A percentile compares a stretch with the other conserved stretches of the same genome.
These are phyloP conservation scores for Bubalus kerabau DNA, from an alignment of 2,113 vertebrate species.

Conservation along the genomic window DNA sequence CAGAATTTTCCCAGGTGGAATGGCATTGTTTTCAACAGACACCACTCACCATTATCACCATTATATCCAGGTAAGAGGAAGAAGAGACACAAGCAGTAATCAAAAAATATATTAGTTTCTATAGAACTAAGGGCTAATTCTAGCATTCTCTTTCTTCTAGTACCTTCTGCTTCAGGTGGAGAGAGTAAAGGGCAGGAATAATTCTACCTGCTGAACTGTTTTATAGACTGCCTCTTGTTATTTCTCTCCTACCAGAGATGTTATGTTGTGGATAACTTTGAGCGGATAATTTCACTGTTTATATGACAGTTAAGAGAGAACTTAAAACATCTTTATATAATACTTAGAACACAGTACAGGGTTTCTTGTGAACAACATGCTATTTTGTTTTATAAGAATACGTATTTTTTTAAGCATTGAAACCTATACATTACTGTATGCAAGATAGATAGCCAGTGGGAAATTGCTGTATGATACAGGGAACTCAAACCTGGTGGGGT, in stretches of 20 bases:
- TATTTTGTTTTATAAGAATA: conserved; percentile 22
- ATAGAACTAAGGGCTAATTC: neutral
- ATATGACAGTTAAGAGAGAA: conserved; percentile 8
- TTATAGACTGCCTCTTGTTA: conserved; percentile 6
- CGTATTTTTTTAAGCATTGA: neutral
- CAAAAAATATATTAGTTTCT: conserved; percentile 13
- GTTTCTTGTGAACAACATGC: neutral
- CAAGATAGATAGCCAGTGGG: neutral
- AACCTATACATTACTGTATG: neutral
- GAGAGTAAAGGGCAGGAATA: neutral
- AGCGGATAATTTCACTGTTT: neutral
- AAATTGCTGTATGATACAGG: neutral
- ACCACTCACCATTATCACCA: neutral
- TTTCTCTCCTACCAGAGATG: neutral
- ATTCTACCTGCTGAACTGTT: neutral
- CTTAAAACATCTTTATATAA: neutral
- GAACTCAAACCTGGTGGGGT: neutral
- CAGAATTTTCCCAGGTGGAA: neutral
- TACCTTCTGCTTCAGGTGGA: neutral
- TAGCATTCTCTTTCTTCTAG: neutral
- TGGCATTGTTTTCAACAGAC: conserved; percentile 14
- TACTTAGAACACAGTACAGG: neutral
- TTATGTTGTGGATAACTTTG: conserved; percentile 4
- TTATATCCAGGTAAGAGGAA: neutral
- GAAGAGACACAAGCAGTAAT: neutral